Base-by-base conservation (phyloP, 2,113 vertebrate species). In the Thamnophis sirtalis region DNA sequence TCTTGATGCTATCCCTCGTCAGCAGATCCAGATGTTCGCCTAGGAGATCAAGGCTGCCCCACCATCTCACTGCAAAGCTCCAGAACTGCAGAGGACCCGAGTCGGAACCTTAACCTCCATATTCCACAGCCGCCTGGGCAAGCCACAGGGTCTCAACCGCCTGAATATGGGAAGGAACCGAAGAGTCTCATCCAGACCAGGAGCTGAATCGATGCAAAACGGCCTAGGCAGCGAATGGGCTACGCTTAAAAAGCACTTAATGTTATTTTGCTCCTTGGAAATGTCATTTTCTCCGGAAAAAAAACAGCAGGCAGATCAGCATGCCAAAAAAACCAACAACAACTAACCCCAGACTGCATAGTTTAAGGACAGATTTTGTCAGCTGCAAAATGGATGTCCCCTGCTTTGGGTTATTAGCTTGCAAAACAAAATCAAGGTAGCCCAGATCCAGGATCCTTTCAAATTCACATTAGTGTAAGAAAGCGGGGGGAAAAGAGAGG, bases 301-400 rank as follows among this genome's bases (percentile, higher is more conserved):
- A 92, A 56, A 86, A 91, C 95, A 96, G 96, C 94, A 94, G 94
- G 96, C 97, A 94, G 93, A 96, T 95, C 90, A 91, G 95, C 92
- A 94, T 49, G 53, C 68, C 86, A 86, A 92, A 51, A 33, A 60
- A 3, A 9, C 24, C 0, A 58, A 9, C 8, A 58, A 50, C 8
- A 50, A 50, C 50, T 9, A 51, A 51, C 50, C 50, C 0, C 93
- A 94, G 94, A 94, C 95, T 94, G 94, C 94, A 90, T 89, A 89
- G 93, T 96, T 95, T 96, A 94, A 93, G 96, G 91, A 91, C 91
- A 86, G 68, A 94, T 92, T 87, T 95, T 95, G 94, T 96, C 97
- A 97, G 95, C 95, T 96, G 94, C 94, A 95, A 95, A 96, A 95
- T 94, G 96, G 94, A 97, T 96, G 94, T 95, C 94, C 84, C 95